These are phyloP conservation scores for Trichopria drosophilae DNA, from an alignment of 2,888 invertebrate species.

Conservation along the genomic window DNA sequence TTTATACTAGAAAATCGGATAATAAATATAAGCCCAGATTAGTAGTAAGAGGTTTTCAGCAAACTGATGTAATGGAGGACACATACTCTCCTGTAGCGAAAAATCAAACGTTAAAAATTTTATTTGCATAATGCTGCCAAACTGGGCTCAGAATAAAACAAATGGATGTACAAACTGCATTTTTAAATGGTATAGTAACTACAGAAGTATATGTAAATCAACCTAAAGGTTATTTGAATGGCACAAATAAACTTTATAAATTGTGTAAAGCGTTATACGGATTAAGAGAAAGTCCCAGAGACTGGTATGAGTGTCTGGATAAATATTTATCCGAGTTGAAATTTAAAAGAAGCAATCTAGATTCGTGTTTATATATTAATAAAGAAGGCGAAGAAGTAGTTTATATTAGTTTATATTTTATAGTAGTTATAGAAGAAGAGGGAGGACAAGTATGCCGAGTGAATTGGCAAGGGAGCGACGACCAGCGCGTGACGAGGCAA, in stretches of 20 bases:
- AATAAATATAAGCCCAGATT: slow-evolving; percentile 4
- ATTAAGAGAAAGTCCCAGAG: slow-evolving; percentile 18
- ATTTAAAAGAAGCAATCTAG: slow-evolving; percentile 11
- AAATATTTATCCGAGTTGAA: slow-evolving; percentile 1
- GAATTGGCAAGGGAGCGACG: no score
- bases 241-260: slow-evolving; percentile 17
- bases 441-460: no score
- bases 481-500: no score
- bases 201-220: slow-evolving; percentile 13
- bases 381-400: no score
- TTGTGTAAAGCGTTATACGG: slow-evolving; percentile 26
- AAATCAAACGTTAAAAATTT: slow-evolving; percentile 10
- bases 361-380: slow-evolving; percentile 17
- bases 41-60: slow-evolving; percentile 14
- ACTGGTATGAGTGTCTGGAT: slow-evolving; percentile 18
- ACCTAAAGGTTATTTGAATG: slow-evolving; percentile 15
- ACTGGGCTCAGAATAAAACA: neutral
- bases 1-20: slow-evolving; percentile 7
- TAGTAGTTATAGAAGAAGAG: no score
- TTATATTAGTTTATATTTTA: no score
- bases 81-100: slow-evolving; percentile 10
- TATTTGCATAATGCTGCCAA: slow-evolving; percentile 5
- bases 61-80: no score
- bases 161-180: no score
- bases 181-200: slow-evolving; percentile 6